Conservation (phyloP, 2,888 invertebrate genomes). For the Scaptomyza flava region DNA sequence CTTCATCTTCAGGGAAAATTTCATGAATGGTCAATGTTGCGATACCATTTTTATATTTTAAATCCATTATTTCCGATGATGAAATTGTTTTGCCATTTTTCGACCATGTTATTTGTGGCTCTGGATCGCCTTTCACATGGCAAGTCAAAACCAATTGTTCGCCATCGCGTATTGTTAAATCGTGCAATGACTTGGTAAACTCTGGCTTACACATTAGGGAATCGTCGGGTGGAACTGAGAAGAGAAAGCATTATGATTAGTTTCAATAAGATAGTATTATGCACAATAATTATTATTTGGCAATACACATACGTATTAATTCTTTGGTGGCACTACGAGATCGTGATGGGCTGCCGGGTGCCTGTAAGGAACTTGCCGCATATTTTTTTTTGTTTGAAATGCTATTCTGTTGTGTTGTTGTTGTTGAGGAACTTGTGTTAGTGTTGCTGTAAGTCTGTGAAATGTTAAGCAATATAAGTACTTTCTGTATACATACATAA, state of each 20-base stretch:
- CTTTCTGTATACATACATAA: too few relatives aligned
- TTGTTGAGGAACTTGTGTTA: slow-evolving; percentile 73
- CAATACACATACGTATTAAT: slow-evolving; percentile 86
- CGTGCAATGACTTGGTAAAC: slow-evolving; percentile 91
- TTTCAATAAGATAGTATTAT: too few relatives aligned
- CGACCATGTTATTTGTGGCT: slow-evolving; percentile 95
- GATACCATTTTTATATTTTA: slow-evolving; percentile 95
- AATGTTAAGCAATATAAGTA: not conserved
- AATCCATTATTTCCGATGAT: slow-evolving; percentile 93
- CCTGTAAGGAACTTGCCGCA: slow-evolving; percentile 86
- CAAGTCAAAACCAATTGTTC: slow-evolving; percentile 92
- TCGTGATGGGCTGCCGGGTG: slow-evolving; percentile 93
- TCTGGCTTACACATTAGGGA: slow-evolving; percentile 94
- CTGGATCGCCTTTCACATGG: slow-evolving; percentile 95
- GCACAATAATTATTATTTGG: not conserved
- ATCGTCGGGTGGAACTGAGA: slow-evolving; percentile 93
- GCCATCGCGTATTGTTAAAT: slow-evolving; percentile 93
- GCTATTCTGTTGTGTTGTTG: slow-evolving; percentile 58
- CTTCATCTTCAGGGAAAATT: slow-evolving; percentile 98
- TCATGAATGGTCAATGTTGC: slow-evolving; percentile 95
- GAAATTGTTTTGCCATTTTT: slow-evolving; percentile 91
- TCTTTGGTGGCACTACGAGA: slow-evolving; percentile 96
- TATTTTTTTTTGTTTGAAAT: slow-evolving; percentile 87
- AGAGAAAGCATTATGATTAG: not conserved
- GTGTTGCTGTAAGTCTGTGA: slow-evolving; percentile 57